These are phyloP conservation scores for Paracentrotus lividus DNA, from an alignment of 53 echinoderm and acorn worm species.

Conservation along the genomic window DNA sequence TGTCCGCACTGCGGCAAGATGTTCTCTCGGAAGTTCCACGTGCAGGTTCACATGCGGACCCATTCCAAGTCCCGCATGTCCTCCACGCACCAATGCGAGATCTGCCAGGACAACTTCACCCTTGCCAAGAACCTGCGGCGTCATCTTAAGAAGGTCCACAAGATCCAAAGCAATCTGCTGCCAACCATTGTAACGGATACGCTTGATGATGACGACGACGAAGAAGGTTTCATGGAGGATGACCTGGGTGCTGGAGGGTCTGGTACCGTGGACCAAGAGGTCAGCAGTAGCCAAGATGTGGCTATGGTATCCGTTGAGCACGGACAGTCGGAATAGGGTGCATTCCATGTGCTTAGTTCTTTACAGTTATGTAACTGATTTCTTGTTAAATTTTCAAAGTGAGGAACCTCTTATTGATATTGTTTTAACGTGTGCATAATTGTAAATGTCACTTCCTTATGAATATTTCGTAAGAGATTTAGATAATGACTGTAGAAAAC, in stretches of 20 bases:
- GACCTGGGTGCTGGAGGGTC: constrained; percentile 17
- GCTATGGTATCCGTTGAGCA: constrained; percentile 54
- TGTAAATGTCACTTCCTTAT: not conserved
- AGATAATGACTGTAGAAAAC: too few species aligned
- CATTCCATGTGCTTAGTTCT: too few species aligned
- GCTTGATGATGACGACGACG: constrained; percentile 59
- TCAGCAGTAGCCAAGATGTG: constrained; percentile 85
- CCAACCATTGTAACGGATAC: constrained; percentile 60
- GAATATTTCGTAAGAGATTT: not conserved
- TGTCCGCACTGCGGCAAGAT: constrained; percentile 95
- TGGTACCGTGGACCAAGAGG: constrained; percentile 62
- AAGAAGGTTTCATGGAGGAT: constrained; percentile 40
- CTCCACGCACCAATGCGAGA: constrained; percentile 82
- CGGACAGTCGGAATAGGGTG: constrained; percentile 28
- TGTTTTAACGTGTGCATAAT: not conserved
- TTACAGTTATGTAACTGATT: too few species aligned
- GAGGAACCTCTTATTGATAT: too few species aligned
- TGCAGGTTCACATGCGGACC: constrained; percentile 94
- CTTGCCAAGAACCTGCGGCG: constrained; percentile 88
- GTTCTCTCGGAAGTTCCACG: constrained; percentile 94
- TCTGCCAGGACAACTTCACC: constrained; percentile 92
- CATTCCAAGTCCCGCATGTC: constrained; percentile 78
- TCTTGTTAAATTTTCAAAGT: too few species aligned
- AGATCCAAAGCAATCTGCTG: constrained; percentile 67
- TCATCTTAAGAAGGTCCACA: constrained; percentile 88